Evolutionary conservation across 2,888 invertebrate species (phyloP), one percentile per base, ranked within the genome.

Genomic region (Masnerella sp.): DNA sequence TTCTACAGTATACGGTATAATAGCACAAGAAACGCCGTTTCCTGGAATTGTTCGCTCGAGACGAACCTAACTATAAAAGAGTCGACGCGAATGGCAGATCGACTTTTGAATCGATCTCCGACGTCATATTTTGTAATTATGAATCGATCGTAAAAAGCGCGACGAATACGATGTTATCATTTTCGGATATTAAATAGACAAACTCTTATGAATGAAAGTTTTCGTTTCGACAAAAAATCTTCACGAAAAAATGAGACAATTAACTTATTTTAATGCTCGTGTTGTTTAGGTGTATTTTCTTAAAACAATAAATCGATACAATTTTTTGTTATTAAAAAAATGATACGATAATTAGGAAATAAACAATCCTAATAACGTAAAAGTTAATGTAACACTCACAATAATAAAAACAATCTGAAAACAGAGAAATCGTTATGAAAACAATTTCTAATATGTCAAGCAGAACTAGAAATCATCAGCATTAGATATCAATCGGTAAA

Each of bases 41-140:
- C 82, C 81, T 80, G 80, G 82, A 81, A 81, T 80, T 81, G 78
- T 76, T 82, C 80, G 78, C 70, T 81, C 79, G 79, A 81, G 78
- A 81, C 82, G 80, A 80, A 77, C 79, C 79, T 75, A 74, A 78
- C 77, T 75, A 64, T 68, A 69, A 72, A 69, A 62, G 72, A 72
- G 72, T 75, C 67, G 72, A 75, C 71, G 61, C 56, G 40, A 71
- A 69, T 25, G 72, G 56, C 42, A 40, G 49, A 51, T 68, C 64
- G 20, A 59, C 68, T 75, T 58, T 30, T 67, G 62, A 61, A 59
- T 65, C 45, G 1, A 61, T 54, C 65, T 32, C 32, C 51, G 40
- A 2, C 45, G 18, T 64, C 47, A 75, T 71, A 70, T 45, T 75
- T 67, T 68, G 58, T 64, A 64, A 74, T 74, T 68, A 68, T 25